These are phyloP conservation scores for Lasioglossum pauxillum DNA, from an alignment of 2,888 invertebrate genomes.

Conservation along the genomic window DNA sequence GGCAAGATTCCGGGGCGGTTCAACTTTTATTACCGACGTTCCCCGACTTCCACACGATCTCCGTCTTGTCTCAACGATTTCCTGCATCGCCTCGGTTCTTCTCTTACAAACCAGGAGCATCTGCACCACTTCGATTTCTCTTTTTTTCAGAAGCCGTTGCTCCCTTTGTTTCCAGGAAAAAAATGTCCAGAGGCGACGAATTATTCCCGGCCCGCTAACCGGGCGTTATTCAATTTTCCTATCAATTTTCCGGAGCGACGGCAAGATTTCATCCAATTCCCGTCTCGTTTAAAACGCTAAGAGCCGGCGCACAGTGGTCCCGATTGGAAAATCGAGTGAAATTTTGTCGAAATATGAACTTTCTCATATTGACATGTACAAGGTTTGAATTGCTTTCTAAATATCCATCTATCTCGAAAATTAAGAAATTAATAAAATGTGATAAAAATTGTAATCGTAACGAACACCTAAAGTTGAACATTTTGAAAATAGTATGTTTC, in stretches of 20 bases:
- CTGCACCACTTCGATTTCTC: neutral
- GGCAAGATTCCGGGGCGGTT: slow-evolving; percentile 1
- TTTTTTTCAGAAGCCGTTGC: neutral
- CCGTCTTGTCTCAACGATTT: neutral
- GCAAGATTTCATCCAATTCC: neutral
- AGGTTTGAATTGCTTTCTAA: too few relatives aligned
- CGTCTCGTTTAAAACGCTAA: neutral
- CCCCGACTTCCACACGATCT: neutral
- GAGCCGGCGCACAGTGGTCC: neutral
- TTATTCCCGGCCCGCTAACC: neutral
- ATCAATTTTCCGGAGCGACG: neutral
- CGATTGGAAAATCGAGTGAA: neutral
- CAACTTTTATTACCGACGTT: slow-evolving; percentile 22
- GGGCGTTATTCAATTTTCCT: neutral
- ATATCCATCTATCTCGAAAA: too few relatives aligned
- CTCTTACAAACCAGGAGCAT: neutral
- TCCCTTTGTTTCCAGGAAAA: neutral
- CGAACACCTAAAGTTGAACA: too few relatives aligned
- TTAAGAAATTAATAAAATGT: too few relatives aligned
- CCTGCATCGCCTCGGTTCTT: neutral
- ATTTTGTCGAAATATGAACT: too few relatives aligned
- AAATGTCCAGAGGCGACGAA: neutral
- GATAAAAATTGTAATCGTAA: too few relatives aligned
- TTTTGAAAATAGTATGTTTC: too few relatives aligned
- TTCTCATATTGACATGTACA: too few relatives aligned